Percentiles rank a stretch among this genome's conserved stretches.
Conservation (phyloP, 2,888 invertebrate genomes). For the Eugnorisma glareosa region DNA sequence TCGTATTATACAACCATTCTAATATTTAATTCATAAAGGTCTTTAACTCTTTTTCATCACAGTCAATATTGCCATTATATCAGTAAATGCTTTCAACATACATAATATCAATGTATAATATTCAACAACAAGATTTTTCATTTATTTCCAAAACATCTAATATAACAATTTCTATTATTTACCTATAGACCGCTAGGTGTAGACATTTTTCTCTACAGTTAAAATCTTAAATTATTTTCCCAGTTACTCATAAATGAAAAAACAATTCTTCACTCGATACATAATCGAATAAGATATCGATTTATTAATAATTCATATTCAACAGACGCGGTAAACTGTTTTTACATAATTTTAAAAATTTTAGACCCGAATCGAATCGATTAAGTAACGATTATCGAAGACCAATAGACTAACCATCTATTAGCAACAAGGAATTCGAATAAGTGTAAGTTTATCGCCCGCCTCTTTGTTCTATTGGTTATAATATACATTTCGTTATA, state of each 20-base stretch:
- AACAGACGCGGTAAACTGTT: background rate
- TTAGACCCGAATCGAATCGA: slow-evolving; percentile 6
- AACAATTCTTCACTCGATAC: slow-evolving; percentile 25
- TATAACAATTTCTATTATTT: slow-evolving; percentile 80
- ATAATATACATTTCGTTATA: slow-evolving; percentile 63
- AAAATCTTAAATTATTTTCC: slow-evolving; percentile 64
- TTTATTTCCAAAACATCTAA: slow-evolving; percentile 80
- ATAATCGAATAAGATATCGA: slow-evolving; percentile 19
- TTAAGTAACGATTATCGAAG: slow-evolving; percentile 18
- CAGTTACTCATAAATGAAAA: slow-evolving; percentile 33
- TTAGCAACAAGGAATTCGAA: slow-evolving; percentile 33
- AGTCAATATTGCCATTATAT: slow-evolving; percentile 20
- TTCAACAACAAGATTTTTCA: slow-evolving; percentile 82
- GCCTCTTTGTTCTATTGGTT: slow-evolving; percentile 54
- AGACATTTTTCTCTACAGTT: slow-evolving; percentile 67
- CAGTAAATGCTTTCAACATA: slow-evolving; percentile 59
- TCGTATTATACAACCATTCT: slow-evolving; percentile 15
- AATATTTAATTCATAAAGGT: slow-evolving; percentile 17
- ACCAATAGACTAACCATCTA: slow-evolving; percentile 44
- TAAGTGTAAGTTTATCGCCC: slow-evolving; percentile 54
- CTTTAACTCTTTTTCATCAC: background rate
- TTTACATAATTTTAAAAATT: background rate
- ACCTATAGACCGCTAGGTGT: slow-evolving; percentile 76
- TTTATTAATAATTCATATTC: background rate
- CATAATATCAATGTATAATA: slow-evolving; percentile 64